Evolutionary conservation across 1,140 invertebrate genomes (phyloP), one percentile per base, ranked within the genome.

Genomic region (Drosophila biarmipes): DNA sequence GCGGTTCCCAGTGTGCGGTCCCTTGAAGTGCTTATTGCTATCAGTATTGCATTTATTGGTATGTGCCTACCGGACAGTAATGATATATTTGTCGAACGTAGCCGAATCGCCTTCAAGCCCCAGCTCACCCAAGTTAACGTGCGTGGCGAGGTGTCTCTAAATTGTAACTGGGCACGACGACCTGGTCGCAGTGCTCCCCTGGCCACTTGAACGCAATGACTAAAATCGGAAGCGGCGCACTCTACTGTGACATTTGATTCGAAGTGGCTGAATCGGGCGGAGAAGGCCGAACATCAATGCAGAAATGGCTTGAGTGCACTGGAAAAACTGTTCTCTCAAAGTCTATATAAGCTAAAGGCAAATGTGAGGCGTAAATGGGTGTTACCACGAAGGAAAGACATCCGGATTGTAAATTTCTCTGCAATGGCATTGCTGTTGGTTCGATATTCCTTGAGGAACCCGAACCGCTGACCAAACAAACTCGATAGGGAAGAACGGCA

Each of bases 141-240:
- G 11, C 34, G 51, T 67, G 63, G 15, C 35, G 31, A 69, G 56
- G 66, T 14, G 69, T 34, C 34, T 21, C 2, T 40, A 46, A 69
- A 46, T 49, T 14, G 42, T 51, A 51, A 51, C 59, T 34, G 42
- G 34, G 49, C 66, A 69, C 68, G 63, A 56, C 66, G 66, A 68
- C 64, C 66, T 48, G 69, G 27, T 43, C 58, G 34, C 55, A 27
- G 34, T 17, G 38, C 45, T 34, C 40, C 21, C 29, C 29, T 42
- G 21, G 45, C 61, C 53, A 67, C 64, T 67, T 45, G 4, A 6
- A 43, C 10, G 7, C 42, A 43, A 19, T 38, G 10, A 24, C 52
- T 45, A n/a, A 46, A 54, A 67, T 68, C 35, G 40, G 34, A 67
- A 54, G 21, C 29, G n/a, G 14, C 46, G 21, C 38, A 31, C 46